Evolutionary conservation across 2,113 vertebrate genomes (phyloP), one percentile per base, ranked within the genome.

Genomic region (Centropus bengalensis): DNA sequence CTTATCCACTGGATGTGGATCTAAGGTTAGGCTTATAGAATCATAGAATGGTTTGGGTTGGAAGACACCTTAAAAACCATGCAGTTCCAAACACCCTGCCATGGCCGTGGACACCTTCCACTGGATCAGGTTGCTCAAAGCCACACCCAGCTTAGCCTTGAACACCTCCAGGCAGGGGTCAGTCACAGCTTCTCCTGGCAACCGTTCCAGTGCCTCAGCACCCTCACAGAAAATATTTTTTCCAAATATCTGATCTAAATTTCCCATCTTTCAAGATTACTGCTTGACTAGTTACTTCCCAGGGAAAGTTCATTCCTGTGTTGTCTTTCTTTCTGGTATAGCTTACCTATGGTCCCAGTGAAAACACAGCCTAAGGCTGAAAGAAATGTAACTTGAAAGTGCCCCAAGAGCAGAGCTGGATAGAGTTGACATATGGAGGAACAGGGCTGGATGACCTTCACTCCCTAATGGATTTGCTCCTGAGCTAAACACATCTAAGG

Each of bases 401-500:
- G 17, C 36, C 59, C 62, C 62, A 6, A 40, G 8, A 78, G 36
- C 30, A 64, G 66, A 91, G 66, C 49, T 82, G 62, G 54, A 78
- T 84, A 69, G 30, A 71, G 69, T 30, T 73, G 70, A 45, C 27
- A 2, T 8, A 16, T 10, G 36, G 70, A 71, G 49, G n/a, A 66
- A 12, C 23, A 23, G 14, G 38, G 14, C 45, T 66, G 71, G 59
- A 33, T 73, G 93, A 85, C 79, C 67, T 93, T 95, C 79, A 77
- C 12, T 91, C 47, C 51, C 55, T 94, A 81, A 93, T 91, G 85
- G 88, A 69, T 64, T 82, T 59, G 42, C 27, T 95, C 51, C 52
- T 68, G 75, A 91, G 85, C 82, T 86, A 68, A 91, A 66, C 59
- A 82, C 24, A 80, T 88, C 82, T 62, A 18, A 45, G 36, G 40